Conservation (phyloP, 1,140 invertebrate genomes). For the Trinorchestia longiramus region DNA sequence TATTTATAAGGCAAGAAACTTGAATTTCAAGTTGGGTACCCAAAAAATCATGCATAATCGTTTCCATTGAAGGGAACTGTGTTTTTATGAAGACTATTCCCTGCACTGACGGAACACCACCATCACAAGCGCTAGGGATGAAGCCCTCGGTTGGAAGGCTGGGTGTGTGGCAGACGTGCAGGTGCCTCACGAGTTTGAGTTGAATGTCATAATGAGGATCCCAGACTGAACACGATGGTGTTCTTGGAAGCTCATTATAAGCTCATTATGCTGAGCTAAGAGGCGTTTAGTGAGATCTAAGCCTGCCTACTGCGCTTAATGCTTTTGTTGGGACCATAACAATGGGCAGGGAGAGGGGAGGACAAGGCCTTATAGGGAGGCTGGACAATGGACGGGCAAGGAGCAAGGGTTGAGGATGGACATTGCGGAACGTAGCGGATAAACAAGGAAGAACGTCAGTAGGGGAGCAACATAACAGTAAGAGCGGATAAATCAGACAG, state of each 20-base stretch:
- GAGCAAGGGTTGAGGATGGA: neutral
- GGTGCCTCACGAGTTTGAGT: neutral
- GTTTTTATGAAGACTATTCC: neutral
- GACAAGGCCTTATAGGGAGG: neutral
- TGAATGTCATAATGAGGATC: neutral
- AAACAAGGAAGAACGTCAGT: too few relatives aligned
- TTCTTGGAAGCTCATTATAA: constrained; percentile 19
- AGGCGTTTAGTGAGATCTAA: constrained; percentile 34
- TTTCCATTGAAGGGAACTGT: neutral
- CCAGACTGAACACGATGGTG: neutral
- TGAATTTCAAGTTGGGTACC: too few relatives aligned
- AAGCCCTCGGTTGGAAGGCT: neutral
- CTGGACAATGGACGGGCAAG: neutral
- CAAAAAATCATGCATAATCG: neutral
- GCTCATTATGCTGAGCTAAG: constrained; percentile 32
- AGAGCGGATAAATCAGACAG: neutral
- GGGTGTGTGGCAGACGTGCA: neutral
- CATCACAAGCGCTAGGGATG: too few relatives aligned
- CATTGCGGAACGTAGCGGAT: neutral
- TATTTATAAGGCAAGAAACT: too few relatives aligned
- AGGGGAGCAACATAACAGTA: neutral
- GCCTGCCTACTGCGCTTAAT: constrained; percentile 28
- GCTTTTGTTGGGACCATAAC: constrained; percentile 26
- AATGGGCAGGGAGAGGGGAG: neutral
- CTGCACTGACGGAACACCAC: neutral